Conservation (phyloP, 2,888 invertebrate species). For the Cerastis rubricosa region DNA sequence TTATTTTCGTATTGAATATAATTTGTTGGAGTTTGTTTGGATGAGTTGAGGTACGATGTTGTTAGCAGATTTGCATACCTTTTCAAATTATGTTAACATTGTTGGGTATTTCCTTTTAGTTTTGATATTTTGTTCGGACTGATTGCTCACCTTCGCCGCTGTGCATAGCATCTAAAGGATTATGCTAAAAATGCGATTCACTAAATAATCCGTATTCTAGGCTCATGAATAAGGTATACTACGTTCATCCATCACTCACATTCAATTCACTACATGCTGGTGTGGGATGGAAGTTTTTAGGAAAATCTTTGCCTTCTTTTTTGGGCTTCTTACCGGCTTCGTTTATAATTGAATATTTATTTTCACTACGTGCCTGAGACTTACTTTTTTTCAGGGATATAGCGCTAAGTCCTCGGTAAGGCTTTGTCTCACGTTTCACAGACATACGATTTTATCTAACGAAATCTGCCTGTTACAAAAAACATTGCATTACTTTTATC, state of each 20-base stretch:
- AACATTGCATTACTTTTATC: background rate
- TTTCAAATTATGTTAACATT: slow-evolving; percentile 9
- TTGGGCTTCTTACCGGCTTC: background rate
- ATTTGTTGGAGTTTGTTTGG: slow-evolving; percentile 47
- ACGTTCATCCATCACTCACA: background rate
- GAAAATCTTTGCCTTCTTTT: background rate
- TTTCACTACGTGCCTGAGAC: background rate
- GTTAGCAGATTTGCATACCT: slow-evolving; percentile 25
- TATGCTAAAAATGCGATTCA: background rate
- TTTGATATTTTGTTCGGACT: background rate
- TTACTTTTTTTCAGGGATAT: slow-evolving; percentile 32
- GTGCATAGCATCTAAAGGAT: background rate
- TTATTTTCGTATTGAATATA: slow-evolving; percentile 52
- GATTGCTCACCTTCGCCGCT: background rate
- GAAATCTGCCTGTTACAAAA: slow-evolving; percentile 19
- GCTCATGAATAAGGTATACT: background rate
- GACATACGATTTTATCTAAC: slow-evolving; percentile 31
- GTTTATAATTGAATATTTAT: slow-evolving; percentile 23
- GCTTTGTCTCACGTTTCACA: slow-evolving; percentile 42
- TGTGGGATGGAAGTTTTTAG: background rate
- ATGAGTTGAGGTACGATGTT: slow-evolving; percentile 11
- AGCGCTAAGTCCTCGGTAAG: slow-evolving; percentile 8
- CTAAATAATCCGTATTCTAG: background rate
- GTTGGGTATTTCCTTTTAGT: background rate
- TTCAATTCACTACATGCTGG: background rate